Base-by-base conservation (phyloP, 1,140 invertebrate species). In the Bombus breviceps region DNA sequence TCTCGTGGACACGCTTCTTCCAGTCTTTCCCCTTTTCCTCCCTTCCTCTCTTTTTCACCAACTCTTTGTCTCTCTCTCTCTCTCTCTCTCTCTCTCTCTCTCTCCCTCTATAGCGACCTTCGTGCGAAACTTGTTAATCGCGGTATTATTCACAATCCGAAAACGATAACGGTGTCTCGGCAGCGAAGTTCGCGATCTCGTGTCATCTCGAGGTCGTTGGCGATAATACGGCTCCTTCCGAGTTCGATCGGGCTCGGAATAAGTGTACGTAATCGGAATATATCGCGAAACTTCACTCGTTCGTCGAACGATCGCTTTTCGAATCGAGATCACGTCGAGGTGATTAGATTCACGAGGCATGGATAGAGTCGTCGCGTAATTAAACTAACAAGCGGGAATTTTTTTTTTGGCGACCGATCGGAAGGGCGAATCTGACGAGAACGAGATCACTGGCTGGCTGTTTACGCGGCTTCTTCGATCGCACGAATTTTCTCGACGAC, bases 101-200 rank as follows among this genome's bases (percentile, higher is more conserved):
- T 6, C 1, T 12, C n/a, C n/a, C n/a, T n/a, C n/a, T n/a, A n/a
- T n/a, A n/a, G n/a, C 28, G 41, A 34, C 12, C 47, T 37, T 37
- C 62, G 9, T 32, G 47, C n/a, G 69, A 59, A 73, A 69, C 72
- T 81, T 15, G 47, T 82, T 81, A 76, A 82, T 82, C 18, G 72
- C 62, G 47, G 37, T 32, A 69, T 86, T 81, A 83, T 84, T 80
- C 78, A 25, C 75, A 68, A 89, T 88, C 81, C 74, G 72, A 77
- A 57, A 73, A 62, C 34, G 86, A 83, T 86, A 83, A 83, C 32
- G 83, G 43, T 78, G 74, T n/a, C 41, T 34, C 73, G 72, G 41
- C 18, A 34, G n/a, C 25, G 66, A 69, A 39, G 37, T 41, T 75
- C 43, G 25, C n/a, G 43, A 22, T 59, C 53, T 82, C 10, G 34